Evolutionary conservation across 2,888 invertebrate species (phyloP).

Genomic region (Apoda limacodes): DNA sequence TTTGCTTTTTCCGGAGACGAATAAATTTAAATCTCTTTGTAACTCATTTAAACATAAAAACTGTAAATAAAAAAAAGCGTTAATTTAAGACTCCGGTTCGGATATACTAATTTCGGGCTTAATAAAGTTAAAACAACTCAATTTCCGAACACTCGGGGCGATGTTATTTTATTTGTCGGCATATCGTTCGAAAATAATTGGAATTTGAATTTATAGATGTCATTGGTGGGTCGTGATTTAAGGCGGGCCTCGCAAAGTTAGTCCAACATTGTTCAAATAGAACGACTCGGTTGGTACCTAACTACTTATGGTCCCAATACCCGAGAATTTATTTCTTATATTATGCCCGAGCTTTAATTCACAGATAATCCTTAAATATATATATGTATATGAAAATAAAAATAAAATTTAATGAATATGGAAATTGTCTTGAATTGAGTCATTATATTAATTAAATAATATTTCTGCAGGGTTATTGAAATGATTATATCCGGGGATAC

Average conservation of each 20-base stretch:
- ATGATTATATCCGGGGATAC: too few species aligned
- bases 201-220: slow-evolving; percentile 59
- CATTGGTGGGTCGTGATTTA: slow-evolving; percentile 49
- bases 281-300: too few species aligned
- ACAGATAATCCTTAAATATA: too few species aligned
- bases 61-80: slow-evolving; percentile 23
- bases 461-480: too few species aligned
- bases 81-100: slow-evolving; percentile 27
- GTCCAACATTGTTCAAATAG: slow-evolving; percentile 40
- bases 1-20: slow-evolving; percentile 21
- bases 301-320: too few species aligned
- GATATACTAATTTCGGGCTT: slow-evolving; percentile 43
- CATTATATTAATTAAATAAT: too few species aligned
- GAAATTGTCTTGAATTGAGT: too few species aligned
- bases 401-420: too few species aligned
- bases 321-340: too few species aligned
- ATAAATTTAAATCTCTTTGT: slow-evolving; percentile 20
- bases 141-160: slow-evolving; percentile 40
- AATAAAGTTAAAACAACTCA: slow-evolving; percentile 45
- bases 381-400: too few species aligned
- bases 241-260: slow-evolving; percentile 21
- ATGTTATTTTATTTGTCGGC: slow-evolving; percentile 54
- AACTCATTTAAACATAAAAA: slow-evolving; percentile 20
- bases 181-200: slow-evolving; percentile 57
- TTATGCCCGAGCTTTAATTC: too few species aligned